Evolutionary conservation across 2,888 invertebrate genomes (phyloP).

Genomic region (Calliphora vomitoria): DNA sequence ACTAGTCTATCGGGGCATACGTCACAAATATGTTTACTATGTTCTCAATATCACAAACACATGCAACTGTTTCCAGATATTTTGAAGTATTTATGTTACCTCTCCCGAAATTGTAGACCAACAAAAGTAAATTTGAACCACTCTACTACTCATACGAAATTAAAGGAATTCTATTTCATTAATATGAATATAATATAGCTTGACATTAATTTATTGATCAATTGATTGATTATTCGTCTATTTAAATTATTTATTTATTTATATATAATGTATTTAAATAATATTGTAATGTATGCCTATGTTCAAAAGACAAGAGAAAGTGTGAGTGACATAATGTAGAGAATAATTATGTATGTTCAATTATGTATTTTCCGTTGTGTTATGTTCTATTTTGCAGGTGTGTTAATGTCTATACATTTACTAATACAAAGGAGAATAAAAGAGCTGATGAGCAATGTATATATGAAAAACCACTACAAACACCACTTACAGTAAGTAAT

Average conservation of each 20-base stretch:
- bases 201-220: slow-evolving; percentile 50
- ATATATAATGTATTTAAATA: background rate
- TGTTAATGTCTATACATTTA: background rate
- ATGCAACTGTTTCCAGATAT: too few relatives aligned
- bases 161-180: background rate
- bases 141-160: background rate
- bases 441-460: too few relatives aligned
- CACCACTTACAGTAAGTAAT: too few relatives aligned
- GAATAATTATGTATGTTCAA: background rate
- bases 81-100: too few relatives aligned
- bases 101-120: too few relatives aligned
- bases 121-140: too few relatives aligned
- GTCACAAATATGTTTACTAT: too few relatives aligned
- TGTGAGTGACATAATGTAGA: background rate
- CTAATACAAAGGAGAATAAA: background rate
- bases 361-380: background rate
- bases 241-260: slow-evolving; percentile 16
- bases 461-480: too few relatives aligned
- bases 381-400: background rate
- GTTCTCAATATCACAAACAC: too few relatives aligned
- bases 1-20: too few relatives aligned
- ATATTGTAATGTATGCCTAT: background rate
- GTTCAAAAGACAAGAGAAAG: too few relatives aligned
- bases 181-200: slow-evolving; percentile 2
- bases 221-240: slow-evolving; percentile 31